Evolutionary conservation across 2,888 invertebrate species (phyloP), one percentile per base, ranked within the genome.

Genomic region (Amaurobius ferox): DNA sequence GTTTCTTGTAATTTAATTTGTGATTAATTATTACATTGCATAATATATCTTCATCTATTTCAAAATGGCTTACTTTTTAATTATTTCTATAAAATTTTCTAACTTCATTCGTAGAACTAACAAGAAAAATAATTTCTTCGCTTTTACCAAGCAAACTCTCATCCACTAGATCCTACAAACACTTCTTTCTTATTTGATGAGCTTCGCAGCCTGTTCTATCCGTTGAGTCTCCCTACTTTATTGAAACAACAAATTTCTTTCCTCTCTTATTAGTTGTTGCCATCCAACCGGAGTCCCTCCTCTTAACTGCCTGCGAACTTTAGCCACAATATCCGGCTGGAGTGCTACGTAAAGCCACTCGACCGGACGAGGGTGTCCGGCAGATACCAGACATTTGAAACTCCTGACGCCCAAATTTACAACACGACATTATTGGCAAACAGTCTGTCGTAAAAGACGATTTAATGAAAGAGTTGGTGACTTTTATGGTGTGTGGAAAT

Each of bases 321-420:
- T 39, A 67, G 29, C 48, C 72, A 68, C 80, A 80, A 80, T 80
- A 80, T 74, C 81, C 76, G 76, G 70, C 76, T 70, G 81, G 76
- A 73, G 72, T 67, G 62, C 67, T 67, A 30, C 70, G 71, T 85
- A 77, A 85, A 77, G 77, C 83, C 83, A 85, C 77, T 85, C 83
- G 83, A 85, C 77, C 83, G 83, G 71, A 71, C 83, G 39, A 66
- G 64, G 64, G 62, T 44, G 73, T 19, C 23, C 19, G 26, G 72
- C 81, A n/a, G n/a, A n/a, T n/a, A n/a, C n/a, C n/a, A n/a, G 68
- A 71, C 64, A 72, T 66, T 66, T 72, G 40, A 68, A 64, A 29
- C 32, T 40, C 26, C 26, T 35, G 68, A 29, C 68, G n/a, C 23
- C 55, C 28, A 70, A 71, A 77, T 85, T 85, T 85, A 85, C 77